Percentiles rank a stretch among this genome's conserved stretches.
Conservation (phyloP, 92 coral and sea anemone species). For the Actinostola sp. region DNA sequence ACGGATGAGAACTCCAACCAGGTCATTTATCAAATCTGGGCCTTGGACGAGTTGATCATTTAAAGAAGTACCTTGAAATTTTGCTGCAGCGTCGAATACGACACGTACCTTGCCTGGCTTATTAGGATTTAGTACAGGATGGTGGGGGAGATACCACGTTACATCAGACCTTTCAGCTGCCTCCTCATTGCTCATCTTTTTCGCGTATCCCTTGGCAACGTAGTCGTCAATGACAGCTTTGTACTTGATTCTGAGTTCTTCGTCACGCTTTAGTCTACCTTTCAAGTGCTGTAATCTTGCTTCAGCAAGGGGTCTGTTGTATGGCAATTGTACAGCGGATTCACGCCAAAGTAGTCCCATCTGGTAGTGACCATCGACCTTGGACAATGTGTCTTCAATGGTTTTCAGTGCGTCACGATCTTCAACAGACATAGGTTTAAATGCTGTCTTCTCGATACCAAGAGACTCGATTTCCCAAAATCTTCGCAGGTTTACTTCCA, state of each 20-base stretch:
- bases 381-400: conserved; percentile 11
- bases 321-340: conserved; percentile 12
- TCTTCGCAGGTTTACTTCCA: conserved; percentile 19
- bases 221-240: conserved; percentile 28
- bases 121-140: conserved; percentile 40
- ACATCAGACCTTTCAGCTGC: background rate
- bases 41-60: conserved; percentile 43
- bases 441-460: conserved; percentile 11
- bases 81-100: conserved; percentile 50
- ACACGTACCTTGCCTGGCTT: conserved; percentile 47
- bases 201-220: conserved; percentile 24
- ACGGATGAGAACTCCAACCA: conserved; percentile 40
- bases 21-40: conserved; percentile 38
- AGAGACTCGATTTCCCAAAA: conserved; percentile 34
- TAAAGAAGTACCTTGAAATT: conserved; percentile 30
- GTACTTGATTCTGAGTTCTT: conserved; percentile 15
- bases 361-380: conserved; percentile 37
- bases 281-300: conserved; percentile 22
- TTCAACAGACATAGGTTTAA: conserved; percentile 25
- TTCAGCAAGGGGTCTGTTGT: conserved; percentile 38
- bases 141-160: conserved; percentile 46
- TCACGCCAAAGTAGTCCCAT: conserved; percentile 36
- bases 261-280: conserved; percentile 29
- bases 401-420: conserved; percentile 24
- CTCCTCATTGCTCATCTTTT: conserved; percentile 13